Conservation (phyloP, 2,113 vertebrate genomes). For the Thamnophis sirtalis region DNA sequence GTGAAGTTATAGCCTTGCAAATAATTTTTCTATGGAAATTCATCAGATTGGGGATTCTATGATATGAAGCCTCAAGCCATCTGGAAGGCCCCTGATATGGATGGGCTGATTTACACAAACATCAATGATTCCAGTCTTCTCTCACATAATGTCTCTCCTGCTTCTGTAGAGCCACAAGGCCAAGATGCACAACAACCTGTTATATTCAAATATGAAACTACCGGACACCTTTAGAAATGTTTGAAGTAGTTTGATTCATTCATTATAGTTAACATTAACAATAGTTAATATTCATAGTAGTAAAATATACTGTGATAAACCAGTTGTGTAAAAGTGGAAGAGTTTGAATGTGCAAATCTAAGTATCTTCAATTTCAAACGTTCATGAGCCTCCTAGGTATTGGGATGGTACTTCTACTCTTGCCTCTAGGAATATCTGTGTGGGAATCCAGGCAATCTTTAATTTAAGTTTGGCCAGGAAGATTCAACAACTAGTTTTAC, state of each 20-base stretch:
- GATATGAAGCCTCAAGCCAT: background rate
- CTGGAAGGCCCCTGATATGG: background rate
- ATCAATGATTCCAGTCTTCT: background rate
- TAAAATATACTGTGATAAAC: background rate
- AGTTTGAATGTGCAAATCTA: background rate
- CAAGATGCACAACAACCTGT: background rate
- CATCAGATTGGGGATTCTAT: background rate
- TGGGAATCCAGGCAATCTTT: background rate
- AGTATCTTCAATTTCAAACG: background rate
- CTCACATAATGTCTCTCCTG: background rate
- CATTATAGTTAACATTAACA: background rate
- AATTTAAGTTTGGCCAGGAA: background rate
- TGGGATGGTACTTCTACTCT: background rate
- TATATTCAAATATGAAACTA: background rate
- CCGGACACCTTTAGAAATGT: background rate
- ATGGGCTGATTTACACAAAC: background rate
- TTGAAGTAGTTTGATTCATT: background rate
- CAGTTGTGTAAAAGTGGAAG: background rate
- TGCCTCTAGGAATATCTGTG: background rate
- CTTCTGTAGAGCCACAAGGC: background rate
- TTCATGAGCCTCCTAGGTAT: background rate
- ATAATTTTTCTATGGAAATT: background rate
- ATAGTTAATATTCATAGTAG: background rate
- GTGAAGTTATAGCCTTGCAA: background rate
- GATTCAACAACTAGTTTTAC: background rate